Evolutionary conservation across 1,140 invertebrate genomes (phyloP).

Genomic region (Lasioglossum albipes): DNA sequence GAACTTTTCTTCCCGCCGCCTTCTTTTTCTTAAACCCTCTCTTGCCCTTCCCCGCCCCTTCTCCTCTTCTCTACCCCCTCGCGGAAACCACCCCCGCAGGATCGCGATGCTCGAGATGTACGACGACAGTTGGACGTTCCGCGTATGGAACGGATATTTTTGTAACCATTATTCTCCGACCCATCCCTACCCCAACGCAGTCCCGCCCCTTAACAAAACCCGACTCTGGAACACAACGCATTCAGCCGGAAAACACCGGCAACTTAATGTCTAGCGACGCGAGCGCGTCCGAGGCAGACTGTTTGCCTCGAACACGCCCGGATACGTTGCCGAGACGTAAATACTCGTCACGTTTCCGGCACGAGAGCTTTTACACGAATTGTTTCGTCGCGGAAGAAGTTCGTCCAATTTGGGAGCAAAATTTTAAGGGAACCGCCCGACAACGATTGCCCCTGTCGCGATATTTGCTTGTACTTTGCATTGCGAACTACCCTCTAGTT

Average conservation of each 20-base stretch:
- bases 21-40: neutral
- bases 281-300: conserved; percentile 15
- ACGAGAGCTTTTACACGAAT: conserved; percentile 31
- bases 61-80: neutral
- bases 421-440: neutral
- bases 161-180: conserved; percentile 62
- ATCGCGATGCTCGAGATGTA: conserved; percentile 60
- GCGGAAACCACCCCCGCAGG: neutral
- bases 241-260: conserved; percentile 34
- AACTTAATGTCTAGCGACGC: conserved; percentile 54
- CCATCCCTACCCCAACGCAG: neutral
- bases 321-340: conserved; percentile 50
- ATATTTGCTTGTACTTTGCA: too few species aligned
- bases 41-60: neutral
- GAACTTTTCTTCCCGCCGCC: conserved; percentile 68
- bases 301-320: conserved; percentile 47
- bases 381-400: conserved; percentile 18
- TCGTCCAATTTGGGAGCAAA: neutral
- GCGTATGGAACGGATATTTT: conserved; percentile 71
- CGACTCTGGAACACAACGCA: conserved; percentile 3
- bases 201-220: conserved; percentile 15
- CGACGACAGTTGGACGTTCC: conserved; percentile 70
- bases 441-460: neutral
- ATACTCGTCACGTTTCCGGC: conserved; percentile 42
- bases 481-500: too few species aligned